These are phyloP conservation scores for Puma concolor DNA, from an alignment of 2,113 vertebrate species.

Conservation along the genomic window DNA sequence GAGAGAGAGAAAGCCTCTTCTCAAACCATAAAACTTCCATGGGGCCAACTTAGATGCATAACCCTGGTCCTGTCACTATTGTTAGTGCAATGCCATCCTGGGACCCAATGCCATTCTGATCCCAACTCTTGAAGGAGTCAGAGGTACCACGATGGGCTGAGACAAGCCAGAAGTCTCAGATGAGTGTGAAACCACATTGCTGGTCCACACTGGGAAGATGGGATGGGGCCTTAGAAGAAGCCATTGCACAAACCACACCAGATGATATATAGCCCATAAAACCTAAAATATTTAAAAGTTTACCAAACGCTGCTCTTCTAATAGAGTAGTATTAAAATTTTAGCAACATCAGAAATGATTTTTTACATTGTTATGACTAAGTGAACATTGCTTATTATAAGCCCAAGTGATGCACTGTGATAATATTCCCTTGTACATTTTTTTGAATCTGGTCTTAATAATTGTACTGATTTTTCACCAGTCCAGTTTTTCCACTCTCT, in stretches of 20 bases:
- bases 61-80: accelerated
- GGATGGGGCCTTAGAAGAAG: not conserved
- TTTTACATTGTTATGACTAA: not conserved
- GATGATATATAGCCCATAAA: not conserved
- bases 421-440: not conserved
- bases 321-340: not conserved
- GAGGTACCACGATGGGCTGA: not conserved
- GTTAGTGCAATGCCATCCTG: not conserved
- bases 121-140: accelerated
- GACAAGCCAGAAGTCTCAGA: not conserved
- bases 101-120: not conserved
- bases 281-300: not conserved
- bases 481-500: not conserved
- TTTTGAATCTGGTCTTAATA: not conserved
- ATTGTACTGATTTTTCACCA: not conserved
- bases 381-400: not conserved
- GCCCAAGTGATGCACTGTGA: not conserved
- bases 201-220: not conserved
- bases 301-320: not conserved
- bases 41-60: not conserved
- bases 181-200: not conserved
- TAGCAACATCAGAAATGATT: not conserved
- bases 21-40: not conserved
- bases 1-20: not conserved
- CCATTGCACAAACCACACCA: not conserved